Base-by-base conservation (phyloP, 2,113 vertebrate genomes). In the Pedionomus torquatus region DNA sequence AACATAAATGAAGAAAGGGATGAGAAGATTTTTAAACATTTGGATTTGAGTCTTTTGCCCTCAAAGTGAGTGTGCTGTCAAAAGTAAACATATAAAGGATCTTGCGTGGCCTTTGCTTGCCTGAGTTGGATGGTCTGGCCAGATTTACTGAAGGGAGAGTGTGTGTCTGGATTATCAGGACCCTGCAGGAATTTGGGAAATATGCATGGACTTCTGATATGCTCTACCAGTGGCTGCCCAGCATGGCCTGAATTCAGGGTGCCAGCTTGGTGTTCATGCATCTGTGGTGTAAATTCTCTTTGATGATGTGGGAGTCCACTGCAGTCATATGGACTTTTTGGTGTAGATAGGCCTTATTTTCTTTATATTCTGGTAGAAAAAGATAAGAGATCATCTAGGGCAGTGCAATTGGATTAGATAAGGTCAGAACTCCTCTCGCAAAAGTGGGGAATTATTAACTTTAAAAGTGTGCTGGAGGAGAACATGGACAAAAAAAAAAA, bases 241-340 rank as follows among this genome's bases (percentile, higher is more conserved):
- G 33, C 37, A 30, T 2, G 7, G 33, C 28, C 28, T 52, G 28
- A 51, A 52, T 33, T 33, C 31, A 49, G 21, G 25, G 30, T 26
- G 37, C 12, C 17, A 26, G 44, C 20, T 8, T 25, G 20, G 43
- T 1, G 1, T 49, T 81, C 0, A 2, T 3, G 7, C 8, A 10
- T 30, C 24, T 10, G n/a, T 39, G 31, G 17, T 66, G 31, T 41
- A 28, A 44, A 11, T 44, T 89, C 37, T 60, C 41, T 17, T 39
- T 43, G 23, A 17, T 33, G 49, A 19, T 16, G 12, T 30, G 23
- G 10, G 39, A 76, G 16, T 54, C 23, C 52, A 20, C 28, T 46
- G 44, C 46, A 52, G n/a, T 46, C 33, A 2, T n/a, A 21, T 4
- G 28, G 44, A 39, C 7, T 41, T 21, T 44, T 15, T 30, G 13